Base-by-base conservation (phyloP, 2,797 vertebrate species). In the Sandelia bainsii region DNA sequence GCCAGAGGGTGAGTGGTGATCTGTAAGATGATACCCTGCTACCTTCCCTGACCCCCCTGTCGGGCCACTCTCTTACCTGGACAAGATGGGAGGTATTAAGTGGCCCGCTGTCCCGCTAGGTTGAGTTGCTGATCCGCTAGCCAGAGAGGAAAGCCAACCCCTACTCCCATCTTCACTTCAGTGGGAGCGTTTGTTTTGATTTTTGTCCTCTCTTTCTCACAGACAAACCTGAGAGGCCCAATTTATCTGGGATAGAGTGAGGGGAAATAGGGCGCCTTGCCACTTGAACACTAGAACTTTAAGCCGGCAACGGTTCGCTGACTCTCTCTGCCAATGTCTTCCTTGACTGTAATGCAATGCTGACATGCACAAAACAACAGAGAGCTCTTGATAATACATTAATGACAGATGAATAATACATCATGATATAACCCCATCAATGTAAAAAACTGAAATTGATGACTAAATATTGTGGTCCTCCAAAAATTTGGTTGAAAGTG, bases 141-240 rank as follows among this genome's bases (percentile, higher is more conserved):
- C 91, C 86, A 87, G 84, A 85, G 86, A 86, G 85, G 90, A 93
- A 92, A 92, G 84, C 87, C 90, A 90, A 92, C 88, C 91, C 91
- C 75, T 53, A 58, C 90, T 90, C 86, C 88, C 91, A 91, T 93
- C 91, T 93, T 93, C 91, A 93, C 91, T 91, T 92, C 90, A 90
- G 87, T 93, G 88, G 87, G 87, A 92, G 85, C 90, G 90, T 92
- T 93, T 93, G 93, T 93, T 93, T 90, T 91, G 91, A 92, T 92
- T 93, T 91, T 86, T 87, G 83, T 89, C 85, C 86, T 85, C 88
- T 89, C 81, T 84, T 93, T 93, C 93, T 93, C 93, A 93, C 90
- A 91, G 92, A 92, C 88, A 88, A 93, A 93, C 90, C 88, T 92
- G 93, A 92, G 93, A 93, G 89, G 91, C 82, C 85, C 85, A 87